Percentiles rank a stretch among this genome's conserved stretches.
Conservation (phyloP, 2,888 invertebrate species). For the Clunio marinus region DNA sequence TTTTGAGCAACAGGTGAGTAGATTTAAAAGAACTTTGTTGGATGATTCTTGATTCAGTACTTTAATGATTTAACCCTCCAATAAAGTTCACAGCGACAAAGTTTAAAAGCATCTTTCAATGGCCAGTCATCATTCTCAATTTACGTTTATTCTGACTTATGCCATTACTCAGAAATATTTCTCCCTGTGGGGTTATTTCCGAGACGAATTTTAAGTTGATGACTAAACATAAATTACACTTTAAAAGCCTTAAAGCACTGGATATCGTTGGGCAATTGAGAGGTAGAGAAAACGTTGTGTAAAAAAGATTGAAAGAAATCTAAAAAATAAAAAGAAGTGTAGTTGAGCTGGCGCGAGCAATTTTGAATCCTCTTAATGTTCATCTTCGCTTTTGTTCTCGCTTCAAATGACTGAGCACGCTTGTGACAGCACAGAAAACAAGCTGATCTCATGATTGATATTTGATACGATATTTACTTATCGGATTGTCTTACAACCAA, state of each 20-base stretch:
- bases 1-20: too few relatives aligned
- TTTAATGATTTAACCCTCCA: too few relatives aligned
- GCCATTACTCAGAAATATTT: not conserved
- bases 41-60: too few relatives aligned
- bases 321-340: not conserved
- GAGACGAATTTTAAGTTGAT: not conserved
- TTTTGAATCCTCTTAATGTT: not conserved
- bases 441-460: constrained; percentile 7
- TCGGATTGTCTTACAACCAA: not conserved
- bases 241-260: not conserved
- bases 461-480: not conserved
- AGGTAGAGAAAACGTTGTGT: not conserved
- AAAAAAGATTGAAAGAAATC: not conserved
- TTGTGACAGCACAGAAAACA: too few relatives aligned
- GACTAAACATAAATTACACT: not conserved
- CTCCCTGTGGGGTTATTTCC: constrained; percentile 1
- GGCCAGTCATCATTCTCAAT: constrained; percentile 21
- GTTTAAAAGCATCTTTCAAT: not conserved
- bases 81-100: too few relatives aligned
- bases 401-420: not conserved
- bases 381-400: not conserved
- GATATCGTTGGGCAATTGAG: not conserved
- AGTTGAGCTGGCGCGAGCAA: not conserved
- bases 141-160: constrained; percentile 10
- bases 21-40: too few relatives aligned